phyloP scores from a whole-genome alignment of 2,888 invertebrate genomes.

The Microplitis manilae region DNA sequence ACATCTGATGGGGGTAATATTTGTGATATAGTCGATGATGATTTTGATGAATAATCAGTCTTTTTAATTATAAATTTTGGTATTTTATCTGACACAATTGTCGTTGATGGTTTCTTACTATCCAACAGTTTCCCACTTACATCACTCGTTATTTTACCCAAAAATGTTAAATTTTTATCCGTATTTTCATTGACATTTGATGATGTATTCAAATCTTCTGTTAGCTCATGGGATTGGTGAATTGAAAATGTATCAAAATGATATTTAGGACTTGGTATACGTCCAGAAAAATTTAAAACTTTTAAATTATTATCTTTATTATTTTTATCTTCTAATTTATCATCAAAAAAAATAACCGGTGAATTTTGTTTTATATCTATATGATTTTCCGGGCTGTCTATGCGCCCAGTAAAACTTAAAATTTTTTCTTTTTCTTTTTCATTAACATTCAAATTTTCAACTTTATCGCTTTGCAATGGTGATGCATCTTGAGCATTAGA shows the following conservation, averaged over 20 bases:
- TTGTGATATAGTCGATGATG: conserved; percentile 48
- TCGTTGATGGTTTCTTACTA: conserved; percentile 36
- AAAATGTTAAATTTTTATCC: conserved; percentile 27
- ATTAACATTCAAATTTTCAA: conserved; percentile 16
- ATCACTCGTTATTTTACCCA: conserved; percentile 27
- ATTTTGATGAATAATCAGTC: conserved; percentile 55
- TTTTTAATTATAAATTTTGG: conserved; percentile 63
- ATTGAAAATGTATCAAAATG: conserved; percentile 6
- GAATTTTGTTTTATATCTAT: conserved; percentile 13
- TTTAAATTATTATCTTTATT: conserved; percentile 1
- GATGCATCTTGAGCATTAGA: conserved; percentile 42
- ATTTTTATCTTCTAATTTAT: background rate
- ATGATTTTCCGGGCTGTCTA: conserved; percentile 32
- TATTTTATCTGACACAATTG: conserved; percentile 45
- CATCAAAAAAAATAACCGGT: background rate
- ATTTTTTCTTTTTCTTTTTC: conserved; percentile 38
- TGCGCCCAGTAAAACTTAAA: conserved; percentile 47
- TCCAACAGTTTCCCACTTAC: conserved; percentile 1
- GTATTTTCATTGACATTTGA: conserved; percentile 2
- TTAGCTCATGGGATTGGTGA: conserved; percentile 5
- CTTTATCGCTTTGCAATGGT: conserved; percentile 15
- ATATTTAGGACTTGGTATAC: conserved; percentile 25
- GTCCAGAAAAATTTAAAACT: conserved; percentile 18
- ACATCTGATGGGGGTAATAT: conserved; percentile 29
- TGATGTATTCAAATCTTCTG: background rate